Evolutionary conservation across 1,140 invertebrate genomes (phyloP).

Genomic region (Maniola jurtina): DNA sequence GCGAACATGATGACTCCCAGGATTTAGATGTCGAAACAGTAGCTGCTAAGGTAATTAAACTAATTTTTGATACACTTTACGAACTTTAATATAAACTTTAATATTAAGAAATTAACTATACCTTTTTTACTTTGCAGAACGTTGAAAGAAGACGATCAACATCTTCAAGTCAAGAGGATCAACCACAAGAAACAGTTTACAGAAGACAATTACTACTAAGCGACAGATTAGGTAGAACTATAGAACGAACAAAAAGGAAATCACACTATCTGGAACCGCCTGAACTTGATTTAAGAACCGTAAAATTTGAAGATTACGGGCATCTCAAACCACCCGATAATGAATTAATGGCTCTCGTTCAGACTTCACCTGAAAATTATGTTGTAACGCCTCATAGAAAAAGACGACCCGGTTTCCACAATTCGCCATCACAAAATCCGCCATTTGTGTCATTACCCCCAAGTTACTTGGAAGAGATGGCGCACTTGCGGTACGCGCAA

Average conservation of each 20-base stretch:
- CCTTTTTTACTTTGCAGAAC: constrained; percentile 57
- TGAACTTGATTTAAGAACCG: constrained; percentile 79
- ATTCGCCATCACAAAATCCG: constrained; percentile 90
- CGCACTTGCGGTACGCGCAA: constrained; percentile 72
- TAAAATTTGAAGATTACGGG: constrained; percentile 80
- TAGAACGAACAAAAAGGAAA: constrained; percentile 83
- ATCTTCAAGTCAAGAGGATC: constrained; percentile 76
- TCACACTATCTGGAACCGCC: constrained; percentile 81
- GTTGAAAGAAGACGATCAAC: constrained; percentile 72
- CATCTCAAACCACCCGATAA: constrained; percentile 82
- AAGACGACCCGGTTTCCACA: constrained; percentile 90
- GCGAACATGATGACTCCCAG: constrained; percentile 73
- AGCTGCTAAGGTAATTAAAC: constrained; percentile 65
- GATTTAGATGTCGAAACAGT: constrained; percentile 76
- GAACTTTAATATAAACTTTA: constrained; percentile 4
- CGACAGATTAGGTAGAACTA: constrained; percentile 79
- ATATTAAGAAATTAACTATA: constrained; percentile 5
- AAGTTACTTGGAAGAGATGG: constrained; percentile 83
- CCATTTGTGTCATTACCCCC: constrained; percentile 89
- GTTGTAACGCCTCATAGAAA: constrained; percentile 91
- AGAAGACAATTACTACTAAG: constrained; percentile 67
- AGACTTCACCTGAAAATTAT: constrained; percentile 85
- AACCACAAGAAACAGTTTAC: constrained; percentile 68
- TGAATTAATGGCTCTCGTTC: constrained; percentile 81
- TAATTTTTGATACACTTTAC: constrained; percentile 17